phyloP scores from a whole-genome alignment of 2,888 invertebrate species.

The Bhutanitis thaidina region DNA sequence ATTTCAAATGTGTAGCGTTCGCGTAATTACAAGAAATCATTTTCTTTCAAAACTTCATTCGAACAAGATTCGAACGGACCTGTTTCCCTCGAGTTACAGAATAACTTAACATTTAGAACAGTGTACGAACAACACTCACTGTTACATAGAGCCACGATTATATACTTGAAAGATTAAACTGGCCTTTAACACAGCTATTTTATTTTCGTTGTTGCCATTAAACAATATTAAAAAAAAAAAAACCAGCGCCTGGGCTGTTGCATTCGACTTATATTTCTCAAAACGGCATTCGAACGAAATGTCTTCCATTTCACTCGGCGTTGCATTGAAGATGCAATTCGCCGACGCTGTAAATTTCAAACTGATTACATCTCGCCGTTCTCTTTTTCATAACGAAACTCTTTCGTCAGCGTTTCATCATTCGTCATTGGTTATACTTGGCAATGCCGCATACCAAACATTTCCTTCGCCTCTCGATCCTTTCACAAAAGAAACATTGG shows the following conservation, averaged over 20 bases:
- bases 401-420: conserved; percentile 16
- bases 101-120: too few relatives aligned
- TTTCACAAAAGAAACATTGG: conserved; percentile 3
- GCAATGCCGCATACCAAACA: conserved; percentile 14
- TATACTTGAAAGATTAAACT: too few relatives aligned
- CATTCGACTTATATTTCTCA: background rate
- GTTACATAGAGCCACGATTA: too few relatives aligned
- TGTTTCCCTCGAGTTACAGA: too few relatives aligned
- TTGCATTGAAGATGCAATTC: conserved; percentile 7
- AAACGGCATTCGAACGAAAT: background rate
- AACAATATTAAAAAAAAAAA: background rate
- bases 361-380: conserved; percentile 14
- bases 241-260: background rate
- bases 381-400: conserved; percentile 17
- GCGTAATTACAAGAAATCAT: too few relatives aligned
- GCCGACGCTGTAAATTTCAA: background rate
- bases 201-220: background rate
- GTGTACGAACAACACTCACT: too few relatives aligned
- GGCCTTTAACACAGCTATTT: too few relatives aligned
- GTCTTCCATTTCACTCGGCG: conserved; percentile 1
- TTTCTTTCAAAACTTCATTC: too few relatives aligned
- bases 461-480: conserved; percentile 9
- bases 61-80: too few relatives aligned
- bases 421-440: conserved; percentile 14
- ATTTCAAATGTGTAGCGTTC: too few relatives aligned